Conservation (phyloP, 2,888 invertebrate species). For the Cenopis cana region DNA sequence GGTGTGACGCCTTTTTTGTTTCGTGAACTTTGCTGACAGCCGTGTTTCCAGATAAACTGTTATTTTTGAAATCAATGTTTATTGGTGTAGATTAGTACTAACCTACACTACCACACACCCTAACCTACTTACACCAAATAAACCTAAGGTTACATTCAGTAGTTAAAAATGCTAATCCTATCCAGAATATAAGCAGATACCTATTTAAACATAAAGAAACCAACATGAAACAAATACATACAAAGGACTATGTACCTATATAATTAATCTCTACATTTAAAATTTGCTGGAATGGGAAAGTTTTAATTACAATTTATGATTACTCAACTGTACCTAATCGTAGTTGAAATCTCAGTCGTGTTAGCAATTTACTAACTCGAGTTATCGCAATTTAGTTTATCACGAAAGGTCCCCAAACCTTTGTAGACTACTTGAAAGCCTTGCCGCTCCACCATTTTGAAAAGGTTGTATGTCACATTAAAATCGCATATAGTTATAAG, state of each 20-base stretch:
- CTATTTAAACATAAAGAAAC: background rate
- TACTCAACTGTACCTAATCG: background rate
- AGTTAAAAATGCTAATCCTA: no score
- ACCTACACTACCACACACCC: no score
- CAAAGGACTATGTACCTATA: background rate
- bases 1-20: no score
- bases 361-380: background rate
- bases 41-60: no score
- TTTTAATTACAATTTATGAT: background rate
- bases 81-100: no score
- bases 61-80: no score
- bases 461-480: background rate
- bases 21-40: no score
- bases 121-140: no score
- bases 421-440: background rate
- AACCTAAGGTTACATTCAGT: no score
- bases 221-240: background rate
- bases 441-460: background rate
- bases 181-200: no score
- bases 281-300: background rate
- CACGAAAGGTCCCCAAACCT: conserved; percentile 22
- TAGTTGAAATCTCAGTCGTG: conserved; percentile 12
- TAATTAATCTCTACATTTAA: background rate
- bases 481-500: background rate
- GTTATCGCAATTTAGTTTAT: conserved; percentile 6